Evolutionary conservation across 1,140 invertebrate genomes (phyloP), one percentile per base, ranked within the genome.

Genomic region (Oryctes rhinoceros): DNA sequence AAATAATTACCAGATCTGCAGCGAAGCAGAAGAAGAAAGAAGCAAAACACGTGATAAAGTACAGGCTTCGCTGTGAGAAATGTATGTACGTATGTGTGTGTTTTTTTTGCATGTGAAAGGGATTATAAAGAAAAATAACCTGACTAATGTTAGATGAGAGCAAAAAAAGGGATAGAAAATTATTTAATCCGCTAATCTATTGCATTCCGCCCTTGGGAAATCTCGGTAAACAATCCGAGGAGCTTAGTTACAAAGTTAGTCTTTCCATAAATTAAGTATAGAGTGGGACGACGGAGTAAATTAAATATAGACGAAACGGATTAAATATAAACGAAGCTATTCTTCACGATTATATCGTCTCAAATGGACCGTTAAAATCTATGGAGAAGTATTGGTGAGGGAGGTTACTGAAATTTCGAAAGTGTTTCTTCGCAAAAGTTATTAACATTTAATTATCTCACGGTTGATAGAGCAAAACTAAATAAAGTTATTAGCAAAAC

Each of bases 261-360:
- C 65, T 35, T 71, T 71, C 65, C 65, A 71, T 71, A 71, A 71
- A 71, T 71, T 71, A 71, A 71, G 65, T 71, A 71, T 71, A 71
- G 20, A 71, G 20, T 37, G 37, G n/a, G 65, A 71, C 65, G 65
- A 20, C 24, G 35, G 4, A 71, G 65, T 35, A 71, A 71, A 71
- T 71, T 71, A 71, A 71, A 71, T 71, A 71, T 71, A 71, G 65
- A 71, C 35, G 65, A 24, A 71, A 5, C 24, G 24, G 65, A 71
- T 71, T 71, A 71, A 71, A 71, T 35, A 71, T 71, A 71, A 71
- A 37, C 20, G 65, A 71, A 59, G 24, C 65, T 10, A 71, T 71
- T 24, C 35, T 71, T 71, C 65, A 15, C 35, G 65, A 71, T 71
- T 37, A 71, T 35, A 20, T 24, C 11, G 4, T 24, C 18, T 24